These are phyloP conservation scores for Mionectes olivaceus DNA, from an alignment of 2,797 vertebrate species.

Conservation along the genomic window DNA sequence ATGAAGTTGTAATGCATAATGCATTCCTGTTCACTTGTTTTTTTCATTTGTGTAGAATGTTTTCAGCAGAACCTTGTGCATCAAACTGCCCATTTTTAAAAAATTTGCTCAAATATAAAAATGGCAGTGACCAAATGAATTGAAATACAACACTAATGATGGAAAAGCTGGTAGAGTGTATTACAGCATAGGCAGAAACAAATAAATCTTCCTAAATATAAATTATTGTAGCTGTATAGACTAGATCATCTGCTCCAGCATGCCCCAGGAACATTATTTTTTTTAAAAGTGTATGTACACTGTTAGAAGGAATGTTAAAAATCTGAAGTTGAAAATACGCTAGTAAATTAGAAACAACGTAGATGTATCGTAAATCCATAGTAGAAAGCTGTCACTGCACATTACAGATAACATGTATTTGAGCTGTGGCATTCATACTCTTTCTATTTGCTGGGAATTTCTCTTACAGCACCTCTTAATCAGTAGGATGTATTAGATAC, in stretches of 20 bases:
- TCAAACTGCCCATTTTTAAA: neutral
- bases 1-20: neutral
- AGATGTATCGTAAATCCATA: neutral
- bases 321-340: neutral
- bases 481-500: neutral
- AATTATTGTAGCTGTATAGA: neutral
- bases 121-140: neutral
- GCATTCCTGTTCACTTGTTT: neutral
- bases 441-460: neutral
- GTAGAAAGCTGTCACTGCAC: neutral
- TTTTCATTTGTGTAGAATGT: neutral
- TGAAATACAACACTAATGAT: neutral
- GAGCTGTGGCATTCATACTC: neutral
- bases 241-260: neutral
- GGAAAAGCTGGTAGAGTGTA: neutral
- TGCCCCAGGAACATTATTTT: neutral
- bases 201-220: neutral
- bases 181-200: neutral
- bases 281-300: accelerated
- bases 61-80: neutral
- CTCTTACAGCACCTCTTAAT: neutral
- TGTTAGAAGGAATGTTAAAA: neutral
- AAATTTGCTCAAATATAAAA: neutral
- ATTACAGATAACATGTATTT: neutral
- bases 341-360: neutral